Percentiles rank a stretch among this genome's conserved stretches.
These are phyloP conservation scores for Linyphia triangularis DNA, from an alignment of 2,888 invertebrate genomes.

Conservation along the genomic window DNA sequence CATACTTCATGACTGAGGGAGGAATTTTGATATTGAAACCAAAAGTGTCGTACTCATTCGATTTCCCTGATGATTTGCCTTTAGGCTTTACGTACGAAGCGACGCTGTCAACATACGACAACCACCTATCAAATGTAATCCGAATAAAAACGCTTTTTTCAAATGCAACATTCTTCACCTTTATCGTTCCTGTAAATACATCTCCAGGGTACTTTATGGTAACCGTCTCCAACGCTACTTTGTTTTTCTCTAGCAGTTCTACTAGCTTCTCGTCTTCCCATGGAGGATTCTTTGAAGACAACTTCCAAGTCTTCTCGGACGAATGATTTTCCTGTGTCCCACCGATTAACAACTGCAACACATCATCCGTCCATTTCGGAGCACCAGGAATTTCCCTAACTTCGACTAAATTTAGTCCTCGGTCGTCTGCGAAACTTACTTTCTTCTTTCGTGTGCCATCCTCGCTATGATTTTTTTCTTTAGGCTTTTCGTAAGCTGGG, in stretches of 20 bases:
- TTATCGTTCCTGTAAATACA: constrained; percentile 38
- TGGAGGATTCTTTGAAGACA: constrained; percentile 35
- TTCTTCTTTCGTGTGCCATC: constrained; percentile 44
- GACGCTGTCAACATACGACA: constrained; percentile 40
- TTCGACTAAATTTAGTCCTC: constrained; percentile 56
- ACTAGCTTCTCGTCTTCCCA: constrained; percentile 26
- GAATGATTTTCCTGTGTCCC: neutral
- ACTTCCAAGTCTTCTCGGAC: constrained; percentile 49
- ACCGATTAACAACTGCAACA: constrained; percentile 10
- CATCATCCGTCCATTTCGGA: constrained; percentile 39
- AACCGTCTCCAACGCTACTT: constrained; percentile 35
- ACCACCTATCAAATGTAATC: constrained; percentile 68
- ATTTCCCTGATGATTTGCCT: neutral
- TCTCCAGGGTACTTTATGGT: constrained; percentile 5
- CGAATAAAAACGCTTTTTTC: constrained; percentile 62
- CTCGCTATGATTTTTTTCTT: neutral
- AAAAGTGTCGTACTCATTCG: constrained; percentile 38
- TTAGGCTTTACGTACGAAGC: constrained; percentile 16
- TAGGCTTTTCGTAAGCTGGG: neutral
- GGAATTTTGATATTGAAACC: constrained; percentile 36
- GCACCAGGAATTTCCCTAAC: constrained; percentile 46
- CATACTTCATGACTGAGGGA: constrained; percentile 29
- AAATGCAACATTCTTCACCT: constrained; percentile 55
- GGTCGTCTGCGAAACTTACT: constrained; percentile 67
- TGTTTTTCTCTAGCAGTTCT: constrained; percentile 17